Evolutionary conservation across 1,140 invertebrate genomes (phyloP).

Genomic region (Drosophila willistoni): DNA sequence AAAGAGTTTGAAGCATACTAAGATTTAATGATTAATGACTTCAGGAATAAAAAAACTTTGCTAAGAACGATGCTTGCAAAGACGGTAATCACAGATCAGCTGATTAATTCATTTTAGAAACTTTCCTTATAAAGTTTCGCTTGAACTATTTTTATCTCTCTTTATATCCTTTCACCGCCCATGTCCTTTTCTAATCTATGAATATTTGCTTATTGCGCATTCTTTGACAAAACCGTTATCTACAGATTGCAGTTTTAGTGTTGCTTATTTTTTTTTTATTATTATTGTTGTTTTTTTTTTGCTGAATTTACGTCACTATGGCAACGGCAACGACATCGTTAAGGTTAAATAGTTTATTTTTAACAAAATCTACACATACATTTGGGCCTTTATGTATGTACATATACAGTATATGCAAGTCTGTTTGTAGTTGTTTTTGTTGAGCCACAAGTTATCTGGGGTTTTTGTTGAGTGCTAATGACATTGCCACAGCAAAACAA

Average conservation of each 20-base stretch:
- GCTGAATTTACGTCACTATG: slow-evolving; percentile 58
- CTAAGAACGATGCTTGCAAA: no score
- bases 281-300: not conserved
- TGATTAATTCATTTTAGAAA: no score
- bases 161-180: not conserved
- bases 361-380: slow-evolving; percentile 41
- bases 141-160: not conserved
- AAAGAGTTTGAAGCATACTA: no score
- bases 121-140: no score
- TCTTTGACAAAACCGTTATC: slow-evolving; percentile 11
- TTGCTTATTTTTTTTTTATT: slow-evolving; percentile 13
- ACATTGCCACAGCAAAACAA: slow-evolving; percentile 46
- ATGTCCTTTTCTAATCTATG: slow-evolving; percentile 12
- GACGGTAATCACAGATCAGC: no score
- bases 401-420: not conserved
- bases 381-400: not conserved
- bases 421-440: slow-evolving; percentile 34
- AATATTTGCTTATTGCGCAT: slow-evolving; percentile 28
- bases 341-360: slow-evolving; percentile 77
- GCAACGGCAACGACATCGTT: slow-evolving; percentile 57
- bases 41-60: no score
- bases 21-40: no score
- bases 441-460: slow-evolving; percentile 51
- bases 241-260: slow-evolving; percentile 43
- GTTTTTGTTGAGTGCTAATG: slow-evolving; percentile 60